phyloP scores from a whole-genome alignment of 2,888 invertebrate species.

The Andricus curvator region DNA sequence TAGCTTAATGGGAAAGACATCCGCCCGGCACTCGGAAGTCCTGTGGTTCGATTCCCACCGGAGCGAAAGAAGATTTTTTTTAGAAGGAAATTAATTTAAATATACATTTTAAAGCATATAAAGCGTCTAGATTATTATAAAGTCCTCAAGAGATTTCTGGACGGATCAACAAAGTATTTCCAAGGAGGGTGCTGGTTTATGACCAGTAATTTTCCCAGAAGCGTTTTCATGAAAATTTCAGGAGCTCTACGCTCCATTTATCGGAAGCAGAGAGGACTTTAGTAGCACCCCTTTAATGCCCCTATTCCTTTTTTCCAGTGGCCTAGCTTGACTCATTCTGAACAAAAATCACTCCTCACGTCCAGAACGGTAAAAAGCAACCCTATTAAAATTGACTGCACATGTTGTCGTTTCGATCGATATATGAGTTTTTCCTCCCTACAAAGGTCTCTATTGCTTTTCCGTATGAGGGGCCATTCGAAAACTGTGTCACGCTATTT shows the following conservation, averaged over 20 bases:
- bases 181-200: constrained; percentile 16
- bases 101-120: too few species aligned
- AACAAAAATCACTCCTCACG: constrained; percentile 31
- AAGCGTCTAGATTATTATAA: neutral
- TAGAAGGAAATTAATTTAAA: too few species aligned
- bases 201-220: constrained; percentile 33
- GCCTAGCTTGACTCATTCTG: constrained; percentile 16
- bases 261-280: constrained; percentile 3
- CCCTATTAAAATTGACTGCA: neutral
- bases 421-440: neutral
- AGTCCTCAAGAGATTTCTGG: neutral
- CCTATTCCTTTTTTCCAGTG: neutral
- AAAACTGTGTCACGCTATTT: too few species aligned
- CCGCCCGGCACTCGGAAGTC: too few species aligned
- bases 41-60: too few species aligned
- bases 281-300: neutral
- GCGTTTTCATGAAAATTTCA: constrained; percentile 35
- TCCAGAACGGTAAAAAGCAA: neutral
- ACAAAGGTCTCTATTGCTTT: too few species aligned
- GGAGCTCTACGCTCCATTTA: constrained; percentile 33
- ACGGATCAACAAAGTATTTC: constrained; percentile 15
- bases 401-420: neutral
- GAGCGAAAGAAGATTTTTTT: too few species aligned
- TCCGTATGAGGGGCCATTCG: too few species aligned
- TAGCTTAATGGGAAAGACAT: too few species aligned